Evolutionary conservation across 1,140 invertebrate genomes (phyloP).

Genomic region (Achroia grisella): DNA sequence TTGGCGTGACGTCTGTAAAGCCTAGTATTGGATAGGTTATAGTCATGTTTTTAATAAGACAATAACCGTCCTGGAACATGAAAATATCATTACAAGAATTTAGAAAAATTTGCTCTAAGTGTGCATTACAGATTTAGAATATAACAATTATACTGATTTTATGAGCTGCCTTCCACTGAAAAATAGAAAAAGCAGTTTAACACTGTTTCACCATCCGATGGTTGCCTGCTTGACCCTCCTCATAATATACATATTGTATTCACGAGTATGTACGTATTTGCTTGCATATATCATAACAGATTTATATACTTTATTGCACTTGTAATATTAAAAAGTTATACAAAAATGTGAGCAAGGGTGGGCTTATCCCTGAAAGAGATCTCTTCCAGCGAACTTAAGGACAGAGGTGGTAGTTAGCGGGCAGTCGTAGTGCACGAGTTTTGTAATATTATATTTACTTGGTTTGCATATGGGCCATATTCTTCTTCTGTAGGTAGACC

Average conservation of each 20-base stretch:
- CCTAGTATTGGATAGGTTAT: constrained; percentile 29
- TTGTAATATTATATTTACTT: constrained; percentile 20
- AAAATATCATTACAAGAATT: background rate
- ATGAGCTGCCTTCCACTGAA: background rate
- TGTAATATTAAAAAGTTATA: background rate
- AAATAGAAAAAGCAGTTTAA: background rate
- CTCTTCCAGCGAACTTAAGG: no score
- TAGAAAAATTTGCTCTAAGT: no score
- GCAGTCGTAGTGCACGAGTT: no score
- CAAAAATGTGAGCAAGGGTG: no score
- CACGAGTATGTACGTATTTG: background rate
- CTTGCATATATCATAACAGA: background rate
- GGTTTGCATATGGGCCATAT: constrained; percentile 37
- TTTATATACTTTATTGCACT: background rate
- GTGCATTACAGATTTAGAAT: no score
- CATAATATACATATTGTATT: no score
- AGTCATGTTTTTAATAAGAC: constrained; percentile 44
- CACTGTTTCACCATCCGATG: background rate
- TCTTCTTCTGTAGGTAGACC: constrained; percentile 46
- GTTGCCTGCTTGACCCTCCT: no score
- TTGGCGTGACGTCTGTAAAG: constrained; percentile 41
- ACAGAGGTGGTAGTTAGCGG: no score
- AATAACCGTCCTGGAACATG: constrained; percentile 36
- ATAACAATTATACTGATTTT: background rate
- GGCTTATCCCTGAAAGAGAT: no score